Evolutionary conservation across 2,113 vertebrate genomes (phyloP).

Genomic region (Tyto alba): DNA sequence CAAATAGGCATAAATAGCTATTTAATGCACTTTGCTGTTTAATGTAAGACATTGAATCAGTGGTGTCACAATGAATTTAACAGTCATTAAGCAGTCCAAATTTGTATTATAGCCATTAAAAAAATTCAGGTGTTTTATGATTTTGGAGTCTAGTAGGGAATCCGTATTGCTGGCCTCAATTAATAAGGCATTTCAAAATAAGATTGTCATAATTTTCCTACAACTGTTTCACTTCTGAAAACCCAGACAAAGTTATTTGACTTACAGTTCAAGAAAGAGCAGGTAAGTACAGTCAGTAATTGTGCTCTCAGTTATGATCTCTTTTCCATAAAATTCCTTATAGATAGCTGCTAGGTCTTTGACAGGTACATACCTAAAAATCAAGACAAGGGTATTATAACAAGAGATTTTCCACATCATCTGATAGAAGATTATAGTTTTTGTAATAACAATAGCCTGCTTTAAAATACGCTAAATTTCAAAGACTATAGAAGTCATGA

Average conservation of each 20-base stretch:
- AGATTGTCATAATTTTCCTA: not conserved
- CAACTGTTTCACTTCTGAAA: not conserved
- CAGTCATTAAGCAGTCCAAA: not conserved
- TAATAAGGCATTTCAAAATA: not conserved
- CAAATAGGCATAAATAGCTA: not conserved
- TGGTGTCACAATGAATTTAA: not conserved
- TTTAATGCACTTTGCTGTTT: too few relatives aligned
- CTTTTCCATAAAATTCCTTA: constrained; percentile 63
- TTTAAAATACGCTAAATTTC: not conserved
- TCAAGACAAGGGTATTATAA: not conserved
- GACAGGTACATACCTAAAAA: constrained; percentile 76
- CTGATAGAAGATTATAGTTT: not conserved
- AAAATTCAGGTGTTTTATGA: not conserved
- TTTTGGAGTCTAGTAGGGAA: not conserved
- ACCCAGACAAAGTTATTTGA: not conserved
- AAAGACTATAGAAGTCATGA: not conserved
- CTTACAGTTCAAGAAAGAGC: constrained; percentile 75
- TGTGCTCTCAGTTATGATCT: constrained; percentile 61
- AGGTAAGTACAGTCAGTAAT: constrained; percentile 72
- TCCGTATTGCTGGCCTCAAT: not conserved
- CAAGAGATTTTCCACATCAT: not conserved
- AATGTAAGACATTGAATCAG: too few relatives aligned
- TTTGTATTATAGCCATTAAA: not conserved
- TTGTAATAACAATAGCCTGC: not conserved
- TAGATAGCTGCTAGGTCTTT: constrained; percentile 76